These are phyloP conservation scores for Cirrhinus mrigala DNA, from an alignment of 2,797 vertebrate genomes.

Conservation along the genomic window DNA sequence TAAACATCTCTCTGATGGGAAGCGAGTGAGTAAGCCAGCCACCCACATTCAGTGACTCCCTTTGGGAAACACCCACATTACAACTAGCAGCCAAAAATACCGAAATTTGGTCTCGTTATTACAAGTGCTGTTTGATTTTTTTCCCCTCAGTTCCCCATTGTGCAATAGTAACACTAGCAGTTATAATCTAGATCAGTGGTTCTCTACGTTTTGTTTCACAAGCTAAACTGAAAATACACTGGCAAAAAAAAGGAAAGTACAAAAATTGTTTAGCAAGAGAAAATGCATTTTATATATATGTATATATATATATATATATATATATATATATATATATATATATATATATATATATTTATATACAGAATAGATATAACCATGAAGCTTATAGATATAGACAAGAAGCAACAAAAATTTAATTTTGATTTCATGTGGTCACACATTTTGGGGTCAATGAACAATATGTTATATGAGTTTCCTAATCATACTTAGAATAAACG, in stretches of 20 bases:
- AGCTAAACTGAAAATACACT: not conserved
- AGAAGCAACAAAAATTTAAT: no score
- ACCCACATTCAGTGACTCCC: slow-evolving; percentile 55
- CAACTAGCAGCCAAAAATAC: slow-evolving; percentile 44
- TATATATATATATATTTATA: no score
- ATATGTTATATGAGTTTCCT: no score
- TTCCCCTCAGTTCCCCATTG: slow-evolving; percentile 17
- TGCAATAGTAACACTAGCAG: slow-evolving; percentile 25
- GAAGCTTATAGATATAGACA: no score
- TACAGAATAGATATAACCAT: no score
- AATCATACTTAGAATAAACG: no score
- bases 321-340: no score
- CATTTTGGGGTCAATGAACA: no score
- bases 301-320: no score
- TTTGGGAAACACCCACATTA: slow-evolving; percentile 46
- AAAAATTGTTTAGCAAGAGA: no score
- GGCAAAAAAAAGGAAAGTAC: not conserved
- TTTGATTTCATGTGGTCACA: no score
- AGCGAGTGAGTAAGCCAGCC: slow-evolving; percentile 43
- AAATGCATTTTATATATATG: no score
- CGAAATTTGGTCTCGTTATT: not conserved
- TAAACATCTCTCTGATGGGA: slow-evolving; percentile 43
- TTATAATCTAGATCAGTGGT: not conserved
- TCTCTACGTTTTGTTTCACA: not conserved
- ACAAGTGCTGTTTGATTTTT: slow-evolving; percentile 4